phyloP scores from a whole-genome alignment of 2,797 vertebrate genomes.

The Oceanodroma leucorhoa region DNA sequence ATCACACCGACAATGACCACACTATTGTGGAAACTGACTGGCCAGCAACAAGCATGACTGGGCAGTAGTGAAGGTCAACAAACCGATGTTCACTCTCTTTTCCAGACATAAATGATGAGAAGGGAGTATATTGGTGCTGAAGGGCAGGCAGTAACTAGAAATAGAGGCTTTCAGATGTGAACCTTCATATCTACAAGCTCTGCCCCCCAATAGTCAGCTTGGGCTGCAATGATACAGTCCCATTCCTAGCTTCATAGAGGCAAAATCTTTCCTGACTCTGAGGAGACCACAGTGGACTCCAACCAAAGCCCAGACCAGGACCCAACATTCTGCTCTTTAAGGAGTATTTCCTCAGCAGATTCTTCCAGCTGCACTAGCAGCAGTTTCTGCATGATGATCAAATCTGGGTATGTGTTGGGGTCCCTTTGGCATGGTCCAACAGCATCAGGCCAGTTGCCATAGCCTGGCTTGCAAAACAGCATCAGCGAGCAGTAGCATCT shows the following conservation, averaged over 20 bases:
- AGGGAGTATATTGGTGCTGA: background rate
- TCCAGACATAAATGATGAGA: background rate
- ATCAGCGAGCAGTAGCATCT: background rate
- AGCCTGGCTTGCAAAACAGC: background rate
- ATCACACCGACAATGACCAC: background rate
- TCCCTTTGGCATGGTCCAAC: background rate
- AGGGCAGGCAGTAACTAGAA: background rate
- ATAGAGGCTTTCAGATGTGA: background rate
- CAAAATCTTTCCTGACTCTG: background rate
- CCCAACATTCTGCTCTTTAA: background rate
- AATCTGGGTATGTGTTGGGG: background rate
- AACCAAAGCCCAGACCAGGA: background rate
- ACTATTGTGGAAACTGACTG: background rate
- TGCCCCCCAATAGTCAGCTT: rapidly evolving
- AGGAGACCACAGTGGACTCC: background rate
- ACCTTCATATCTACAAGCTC: background rate
- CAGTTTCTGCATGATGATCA: background rate
- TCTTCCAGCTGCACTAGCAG: background rate
- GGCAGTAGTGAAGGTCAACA: background rate
- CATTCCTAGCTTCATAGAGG: background rate
- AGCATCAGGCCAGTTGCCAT: background rate
- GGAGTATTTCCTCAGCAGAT: background rate
- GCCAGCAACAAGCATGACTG: background rate
- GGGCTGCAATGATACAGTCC: background rate
- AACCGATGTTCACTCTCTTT: background rate